Percentiles rank a stretch among this genome's conserved stretches.
phyloP scores from a whole-genome alignment of 1,140 invertebrate genomes.

The Lasioglossum albipes region DNA sequence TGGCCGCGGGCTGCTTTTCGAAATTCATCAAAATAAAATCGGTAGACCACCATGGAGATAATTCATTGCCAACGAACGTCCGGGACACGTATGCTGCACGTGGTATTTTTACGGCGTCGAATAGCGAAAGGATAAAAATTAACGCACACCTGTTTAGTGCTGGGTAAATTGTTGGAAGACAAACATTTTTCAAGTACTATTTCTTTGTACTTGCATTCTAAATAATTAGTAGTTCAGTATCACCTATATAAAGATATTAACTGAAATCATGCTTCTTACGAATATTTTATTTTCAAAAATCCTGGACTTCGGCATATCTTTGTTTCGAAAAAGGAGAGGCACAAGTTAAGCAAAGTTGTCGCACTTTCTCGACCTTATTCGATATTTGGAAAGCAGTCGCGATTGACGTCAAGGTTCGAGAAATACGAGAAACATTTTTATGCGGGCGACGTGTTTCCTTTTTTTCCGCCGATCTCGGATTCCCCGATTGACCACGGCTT shows the following conservation, averaged over 20 bases:
- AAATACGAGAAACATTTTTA: not conserved
- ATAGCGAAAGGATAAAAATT: slow-evolving; percentile 45
- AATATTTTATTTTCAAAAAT: too few relatives aligned
- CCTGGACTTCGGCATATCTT: slow-evolving; percentile 18
- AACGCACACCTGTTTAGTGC: slow-evolving; percentile 18
- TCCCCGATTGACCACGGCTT: not conserved
- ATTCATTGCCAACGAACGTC: slow-evolving; percentile 59
- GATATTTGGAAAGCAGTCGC: not conserved
- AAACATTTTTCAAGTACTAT: too few relatives aligned
- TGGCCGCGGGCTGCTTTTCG: slow-evolving; percentile 70
- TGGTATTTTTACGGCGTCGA: slow-evolving; percentile 46
- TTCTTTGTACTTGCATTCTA: too few relatives aligned
- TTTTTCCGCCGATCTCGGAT: not conserved
- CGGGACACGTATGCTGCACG: not conserved
- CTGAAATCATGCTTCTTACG: too few relatives aligned
- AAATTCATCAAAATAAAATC: slow-evolving; percentile 77
- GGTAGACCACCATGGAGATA: slow-evolving; percentile 65
- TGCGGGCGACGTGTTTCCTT: not conserved
- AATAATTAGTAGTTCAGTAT: too few relatives aligned
- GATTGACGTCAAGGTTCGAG: not conserved
- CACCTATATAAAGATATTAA: too few relatives aligned
- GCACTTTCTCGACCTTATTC: not conserved
- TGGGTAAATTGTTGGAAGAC: too few relatives aligned
- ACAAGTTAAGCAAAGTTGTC: not conserved
- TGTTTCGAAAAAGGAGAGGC: not conserved